Percentiles rank a stretch among this genome's conserved stretches.
phyloP scores from a whole-genome alignment of 1,140 invertebrate species.

The Hylaeus volcanicus region DNA sequence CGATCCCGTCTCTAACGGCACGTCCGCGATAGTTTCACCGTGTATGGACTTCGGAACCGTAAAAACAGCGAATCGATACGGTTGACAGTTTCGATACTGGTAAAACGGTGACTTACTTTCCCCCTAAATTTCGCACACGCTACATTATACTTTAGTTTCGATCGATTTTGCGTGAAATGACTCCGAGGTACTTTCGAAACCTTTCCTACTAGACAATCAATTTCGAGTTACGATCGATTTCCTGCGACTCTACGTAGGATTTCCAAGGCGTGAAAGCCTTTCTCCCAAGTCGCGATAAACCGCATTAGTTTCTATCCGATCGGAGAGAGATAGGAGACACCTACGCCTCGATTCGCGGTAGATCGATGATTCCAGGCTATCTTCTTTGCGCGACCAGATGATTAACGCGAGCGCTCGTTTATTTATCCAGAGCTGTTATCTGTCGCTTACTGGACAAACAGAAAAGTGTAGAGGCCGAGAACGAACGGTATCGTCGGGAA shows the following conservation, averaged over 20 bases:
- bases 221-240: neutral
- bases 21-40: neutral
- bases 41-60: neutral
- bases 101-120: neutral
- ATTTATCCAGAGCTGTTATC: constrained; percentile 12
- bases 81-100: neutral
- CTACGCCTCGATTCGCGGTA: neutral
- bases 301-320: too few relatives aligned
- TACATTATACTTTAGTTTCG: too few relatives aligned
- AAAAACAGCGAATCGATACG: neutral
- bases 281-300: neutral
- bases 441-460: neutral
- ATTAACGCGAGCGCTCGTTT: constrained; percentile 14
- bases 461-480: neutral
- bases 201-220: too few relatives aligned
- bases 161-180: too few relatives aligned
- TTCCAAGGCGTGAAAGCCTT: neutral
- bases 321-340: neutral
- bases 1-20: neutral
- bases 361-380: neutral
- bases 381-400: neutral
- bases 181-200: too few relatives aligned
- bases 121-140: too few relatives aligned
- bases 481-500: neutral
- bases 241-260: neutral